Base-by-base conservation (phyloP, 2,888 invertebrate genomes). In the Lithophane socia region DNA sequence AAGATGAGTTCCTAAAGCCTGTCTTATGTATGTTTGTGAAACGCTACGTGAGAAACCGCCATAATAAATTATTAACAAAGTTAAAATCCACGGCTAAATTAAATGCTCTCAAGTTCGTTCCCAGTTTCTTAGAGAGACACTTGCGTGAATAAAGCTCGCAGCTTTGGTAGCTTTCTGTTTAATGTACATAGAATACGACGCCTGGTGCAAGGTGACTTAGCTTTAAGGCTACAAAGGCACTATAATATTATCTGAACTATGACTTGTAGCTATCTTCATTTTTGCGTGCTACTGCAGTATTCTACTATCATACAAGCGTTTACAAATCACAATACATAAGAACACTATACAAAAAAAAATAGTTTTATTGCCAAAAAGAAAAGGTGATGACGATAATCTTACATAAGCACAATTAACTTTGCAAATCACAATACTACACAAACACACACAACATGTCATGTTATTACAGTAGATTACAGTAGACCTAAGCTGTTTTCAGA, bases 31-130 rank as follows among this genome's bases (percentile, higher is more conserved):
- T 72, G 12, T 61, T 71, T 68, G 42, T n/a, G 24, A 44, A 61
- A 42, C 10, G 65, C 60, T 77, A 79, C 83, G 77, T 85, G 86
- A 69, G 74, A 67, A 77, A 69, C 64, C 21, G n/a, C 10, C 47
- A 37, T 37, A n/a, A 0, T 60, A 63, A 80, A 80, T 64, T 72
- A 84, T 80, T 79, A 85, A 52, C 68, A 42, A 85, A 78, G 75
- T 78, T 71, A 71, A 70, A 79, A 86, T 66, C 63, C 74, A 73
- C 54, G 65, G 29, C 58, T 44, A 76, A 73, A 76, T 80, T 70
- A 77, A 72, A 79, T 76, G 54, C 37, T 29, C 52, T 65, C 29
- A 60, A 77, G 73, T 77, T 67, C 73, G 42, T 75, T 56, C 8
- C 2, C 16, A 84, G 73, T 78, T 73, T 75, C 75, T 83, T 77